Conservation (phyloP, 2,888 invertebrate species). For the Philopedon plagiatum region DNA sequence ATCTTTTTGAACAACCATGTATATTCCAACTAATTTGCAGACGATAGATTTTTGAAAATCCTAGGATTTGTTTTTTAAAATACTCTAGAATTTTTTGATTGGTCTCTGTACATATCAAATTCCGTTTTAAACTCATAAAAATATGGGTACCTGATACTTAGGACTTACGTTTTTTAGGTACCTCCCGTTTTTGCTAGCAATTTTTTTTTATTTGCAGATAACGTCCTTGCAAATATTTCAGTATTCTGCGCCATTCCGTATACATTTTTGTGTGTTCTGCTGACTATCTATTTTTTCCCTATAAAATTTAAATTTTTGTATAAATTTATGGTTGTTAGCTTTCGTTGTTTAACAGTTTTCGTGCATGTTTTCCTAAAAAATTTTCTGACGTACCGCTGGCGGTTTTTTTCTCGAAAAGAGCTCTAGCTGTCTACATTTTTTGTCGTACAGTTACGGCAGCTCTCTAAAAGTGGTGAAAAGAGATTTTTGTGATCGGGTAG, state of each 20-base stretch:
- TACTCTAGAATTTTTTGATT: neutral
- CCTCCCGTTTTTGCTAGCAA: neutral
- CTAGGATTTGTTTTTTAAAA: too few relatives aligned
- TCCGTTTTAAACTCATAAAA: neutral
- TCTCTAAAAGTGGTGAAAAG: slow-evolving; percentile 16
- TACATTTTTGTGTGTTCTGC: slow-evolving; percentile 11
- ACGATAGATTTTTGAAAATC: too few relatives aligned
- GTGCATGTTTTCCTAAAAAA: slow-evolving; percentile 13
- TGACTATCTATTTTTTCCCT: slow-evolving; percentile 12
- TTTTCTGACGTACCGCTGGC: slow-evolving; percentile 39
- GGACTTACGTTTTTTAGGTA: neutral
- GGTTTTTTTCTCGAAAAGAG: slow-evolving; percentile 26
- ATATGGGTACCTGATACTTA: neutral
- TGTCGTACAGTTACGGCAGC: slow-evolving; percentile 22
- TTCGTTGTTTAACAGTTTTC: slow-evolving; percentile 16
- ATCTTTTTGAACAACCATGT: too few relatives aligned
- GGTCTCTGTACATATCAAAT: neutral
- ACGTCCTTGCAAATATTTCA: slow-evolving; percentile 15
- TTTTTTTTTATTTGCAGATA: neutral
- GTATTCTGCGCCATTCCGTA: slow-evolving; percentile 25
- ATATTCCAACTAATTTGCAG: too few relatives aligned
- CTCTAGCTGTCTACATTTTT: slow-evolving; percentile 16
- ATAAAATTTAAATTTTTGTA: slow-evolving; percentile 16
- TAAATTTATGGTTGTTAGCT: slow-evolving; percentile 16
- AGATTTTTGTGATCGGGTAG: slow-evolving; percentile 17